A percentile compares a stretch with the other conserved stretches of the same genome.
Evolutionary conservation across 2,888 invertebrate genomes (phyloP).

Genomic region (Drosophila pegasa): DNA sequence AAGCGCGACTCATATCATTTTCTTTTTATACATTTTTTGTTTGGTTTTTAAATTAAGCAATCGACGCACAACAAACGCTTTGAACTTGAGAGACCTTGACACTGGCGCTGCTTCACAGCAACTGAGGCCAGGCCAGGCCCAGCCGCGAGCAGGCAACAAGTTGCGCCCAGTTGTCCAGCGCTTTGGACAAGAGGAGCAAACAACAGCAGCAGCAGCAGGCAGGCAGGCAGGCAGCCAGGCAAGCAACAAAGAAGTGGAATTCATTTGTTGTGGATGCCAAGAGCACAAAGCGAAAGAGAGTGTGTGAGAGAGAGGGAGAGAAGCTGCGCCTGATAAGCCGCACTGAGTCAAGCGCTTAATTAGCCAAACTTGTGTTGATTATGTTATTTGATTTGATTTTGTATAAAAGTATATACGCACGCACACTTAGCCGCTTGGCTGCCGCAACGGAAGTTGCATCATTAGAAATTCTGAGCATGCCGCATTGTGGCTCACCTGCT

Average conservation of each 20-base stretch:
- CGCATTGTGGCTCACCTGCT: slow-evolving; percentile 27
- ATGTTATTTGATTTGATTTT: slow-evolving; percentile 38
- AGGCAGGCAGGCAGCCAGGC: slow-evolving; percentile 10
- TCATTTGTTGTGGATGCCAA: slow-evolving; percentile 64
- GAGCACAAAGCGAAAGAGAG: slow-evolving; percentile 29
- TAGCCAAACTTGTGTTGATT: slow-evolving; percentile 47
- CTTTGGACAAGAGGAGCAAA: slow-evolving; percentile 75
- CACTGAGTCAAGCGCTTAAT: slow-evolving; percentile 38
- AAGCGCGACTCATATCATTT: slow-evolving; percentile 30
- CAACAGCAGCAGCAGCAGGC: slow-evolving; percentile 57
- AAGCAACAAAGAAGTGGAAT: slow-evolving; percentile 60
- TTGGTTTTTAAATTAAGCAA: slow-evolving; percentile 24
- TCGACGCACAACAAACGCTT: slow-evolving; percentile 54
- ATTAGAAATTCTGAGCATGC: slow-evolving; percentile 71
- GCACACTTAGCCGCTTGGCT: background rate
- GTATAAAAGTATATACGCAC: slow-evolving; percentile 8
- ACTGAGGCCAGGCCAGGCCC: slow-evolving; percentile 80
- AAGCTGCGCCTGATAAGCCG: slow-evolving; percentile 58
- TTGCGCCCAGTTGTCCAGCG: slow-evolving; percentile 68
- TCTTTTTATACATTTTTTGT: slow-evolving; percentile 12
- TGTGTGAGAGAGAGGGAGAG: slow-evolving; percentile 8
- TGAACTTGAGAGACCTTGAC: slow-evolving; percentile 85
- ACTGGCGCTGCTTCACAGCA: slow-evolving; percentile 85
- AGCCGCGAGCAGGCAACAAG: slow-evolving; percentile 58
- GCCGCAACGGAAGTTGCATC: slow-evolving; percentile 68